Evolutionary conservation across 2,113 vertebrate species (phyloP).

Genomic region (Rhinopomastus cyanomelas): DNA sequence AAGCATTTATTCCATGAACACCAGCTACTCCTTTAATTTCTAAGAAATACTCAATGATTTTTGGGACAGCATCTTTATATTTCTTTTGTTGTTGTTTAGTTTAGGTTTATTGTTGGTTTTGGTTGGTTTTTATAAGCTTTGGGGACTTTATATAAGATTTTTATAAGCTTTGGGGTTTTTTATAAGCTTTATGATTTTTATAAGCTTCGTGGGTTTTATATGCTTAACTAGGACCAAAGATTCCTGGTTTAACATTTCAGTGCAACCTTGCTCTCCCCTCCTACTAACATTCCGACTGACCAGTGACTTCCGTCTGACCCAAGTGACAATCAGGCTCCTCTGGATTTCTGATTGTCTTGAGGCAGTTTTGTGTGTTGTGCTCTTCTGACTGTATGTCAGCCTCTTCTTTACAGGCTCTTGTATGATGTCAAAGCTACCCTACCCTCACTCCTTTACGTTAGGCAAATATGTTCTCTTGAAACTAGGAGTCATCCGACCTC

Average conservation of each 20-base stretch:
- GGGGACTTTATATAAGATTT: neutral
- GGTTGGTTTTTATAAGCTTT: neutral
- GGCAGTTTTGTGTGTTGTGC: neutral
- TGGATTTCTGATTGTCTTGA: neutral
- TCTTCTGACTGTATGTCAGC: neutral
- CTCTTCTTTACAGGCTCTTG: neutral
- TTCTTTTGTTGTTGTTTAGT: neutral
- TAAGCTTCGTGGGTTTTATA: neutral
- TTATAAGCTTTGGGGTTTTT: neutral
- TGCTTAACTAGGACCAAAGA: neutral
- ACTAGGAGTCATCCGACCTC: neutral
- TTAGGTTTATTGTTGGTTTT: neutral
- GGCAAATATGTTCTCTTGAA: neutral
- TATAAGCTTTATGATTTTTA: neutral
- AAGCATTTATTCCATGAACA: neutral
- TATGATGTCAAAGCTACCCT: neutral
- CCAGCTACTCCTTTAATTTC: neutral
- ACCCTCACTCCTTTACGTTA: neutral
- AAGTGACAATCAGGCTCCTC: neutral
- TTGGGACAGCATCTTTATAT: neutral
- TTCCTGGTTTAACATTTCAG: neutral
- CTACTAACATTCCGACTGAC: neutral
- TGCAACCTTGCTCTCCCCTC: neutral
- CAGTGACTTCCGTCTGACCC: neutral
- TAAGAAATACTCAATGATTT: neutral